Conservation (phyloP, 2,797 vertebrate genomes). For the Lepus oiostolus region DNA sequence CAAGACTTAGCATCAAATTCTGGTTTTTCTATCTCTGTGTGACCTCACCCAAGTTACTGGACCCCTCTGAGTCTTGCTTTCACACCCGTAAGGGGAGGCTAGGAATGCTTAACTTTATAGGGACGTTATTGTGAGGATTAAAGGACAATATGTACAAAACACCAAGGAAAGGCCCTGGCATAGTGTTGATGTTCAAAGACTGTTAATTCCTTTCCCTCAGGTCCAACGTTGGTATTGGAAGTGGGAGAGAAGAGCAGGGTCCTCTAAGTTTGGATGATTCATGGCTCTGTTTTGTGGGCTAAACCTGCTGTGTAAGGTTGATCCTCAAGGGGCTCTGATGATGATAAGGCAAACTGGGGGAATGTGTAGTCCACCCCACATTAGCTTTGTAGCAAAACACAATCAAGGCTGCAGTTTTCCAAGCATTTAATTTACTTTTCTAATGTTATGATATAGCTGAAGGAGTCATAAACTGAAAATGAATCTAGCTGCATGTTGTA, state of each 20-base stretch:
- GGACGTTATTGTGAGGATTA: background rate
- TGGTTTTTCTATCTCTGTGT: background rate
- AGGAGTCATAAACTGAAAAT: background rate
- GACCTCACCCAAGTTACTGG: background rate
- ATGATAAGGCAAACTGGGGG: background rate
- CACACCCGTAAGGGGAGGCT: conserved; percentile 20
- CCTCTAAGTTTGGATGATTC: background rate
- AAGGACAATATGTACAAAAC: background rate
- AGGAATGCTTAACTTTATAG: background rate
- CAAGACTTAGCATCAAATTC: conserved; percentile 48
- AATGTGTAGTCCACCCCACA: background rate
- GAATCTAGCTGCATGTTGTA: background rate
- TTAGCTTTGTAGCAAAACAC: background rate
- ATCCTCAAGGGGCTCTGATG: background rate
- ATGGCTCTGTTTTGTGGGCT: background rate
- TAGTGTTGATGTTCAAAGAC: background rate
- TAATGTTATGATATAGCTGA: background rate
- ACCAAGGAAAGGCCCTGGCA: background rate
- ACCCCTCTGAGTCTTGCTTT: conserved; percentile 57
- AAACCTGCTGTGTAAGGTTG: background rate
- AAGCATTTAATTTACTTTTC: background rate
- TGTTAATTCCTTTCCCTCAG: background rate
- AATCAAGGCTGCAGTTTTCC: background rate
- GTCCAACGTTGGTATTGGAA: background rate
- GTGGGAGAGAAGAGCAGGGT: background rate